These are phyloP conservation scores for Coreoperca whiteheadi DNA, from an alignment of 2,113 vertebrate species.

Conservation along the genomic window DNA sequence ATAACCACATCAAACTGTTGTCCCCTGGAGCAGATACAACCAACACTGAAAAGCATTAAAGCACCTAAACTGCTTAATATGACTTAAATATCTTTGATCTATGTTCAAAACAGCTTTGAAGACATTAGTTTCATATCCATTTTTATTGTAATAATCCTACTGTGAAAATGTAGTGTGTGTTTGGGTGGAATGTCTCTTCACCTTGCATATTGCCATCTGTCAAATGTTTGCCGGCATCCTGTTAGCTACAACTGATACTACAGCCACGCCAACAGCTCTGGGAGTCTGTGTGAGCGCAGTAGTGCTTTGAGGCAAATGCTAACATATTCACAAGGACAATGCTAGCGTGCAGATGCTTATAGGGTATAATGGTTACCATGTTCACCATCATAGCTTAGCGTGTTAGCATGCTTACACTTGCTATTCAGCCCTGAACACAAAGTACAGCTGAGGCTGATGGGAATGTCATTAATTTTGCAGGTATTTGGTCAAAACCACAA, in stretches of 20 bases:
- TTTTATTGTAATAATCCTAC: not conserved
- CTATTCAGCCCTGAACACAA: not conserved
- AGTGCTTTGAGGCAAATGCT: not conserved
- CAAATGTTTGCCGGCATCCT: not conserved
- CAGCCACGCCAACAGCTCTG: not conserved
- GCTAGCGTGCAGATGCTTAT: not conserved
- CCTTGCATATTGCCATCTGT: constrained; percentile 8
- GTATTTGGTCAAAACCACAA: not conserved
- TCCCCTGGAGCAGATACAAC: not conserved
- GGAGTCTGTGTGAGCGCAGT: not conserved
- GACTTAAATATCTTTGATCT: not conserved
- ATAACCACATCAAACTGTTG: not conserved
- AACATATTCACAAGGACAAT: no score
- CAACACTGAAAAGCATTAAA: not conserved
- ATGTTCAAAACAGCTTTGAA: not conserved
- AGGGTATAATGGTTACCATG: not conserved
- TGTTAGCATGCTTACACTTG: not conserved
- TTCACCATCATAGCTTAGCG: not conserved
- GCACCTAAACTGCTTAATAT: not conserved
- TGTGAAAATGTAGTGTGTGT: not conserved
- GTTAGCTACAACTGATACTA: constrained; percentile 8
- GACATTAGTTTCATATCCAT: not conserved
- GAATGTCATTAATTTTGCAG: not conserved
- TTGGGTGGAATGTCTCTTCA: constrained; percentile 16
- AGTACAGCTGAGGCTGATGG: not conserved